These are phyloP conservation scores for Bombus superbus DNA, from an alignment of 1,140 invertebrate species.

Conservation along the genomic window DNA sequence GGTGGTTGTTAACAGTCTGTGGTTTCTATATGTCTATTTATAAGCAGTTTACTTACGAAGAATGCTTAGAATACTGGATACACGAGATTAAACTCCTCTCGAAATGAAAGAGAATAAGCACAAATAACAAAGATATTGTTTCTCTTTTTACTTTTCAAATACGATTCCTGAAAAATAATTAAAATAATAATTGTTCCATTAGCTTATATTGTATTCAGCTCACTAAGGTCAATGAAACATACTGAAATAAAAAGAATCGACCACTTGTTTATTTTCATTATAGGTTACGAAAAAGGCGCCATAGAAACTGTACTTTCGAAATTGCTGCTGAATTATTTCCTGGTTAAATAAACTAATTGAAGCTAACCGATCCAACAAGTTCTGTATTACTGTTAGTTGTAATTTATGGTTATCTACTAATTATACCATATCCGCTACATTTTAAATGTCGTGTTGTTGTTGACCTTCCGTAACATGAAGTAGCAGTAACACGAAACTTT, in stretches of 20 bases:
- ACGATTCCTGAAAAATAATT: neutral
- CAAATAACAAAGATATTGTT: neutral
- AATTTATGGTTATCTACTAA: neutral
- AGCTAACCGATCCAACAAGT: neutral
- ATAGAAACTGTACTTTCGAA: conserved; percentile 22
- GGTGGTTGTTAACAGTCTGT: neutral
- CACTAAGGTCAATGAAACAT: neutral
- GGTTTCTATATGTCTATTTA: neutral
- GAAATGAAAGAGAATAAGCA: neutral
- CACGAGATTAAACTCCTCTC: too few species aligned
- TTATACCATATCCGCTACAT: neutral
- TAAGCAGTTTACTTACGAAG: neutral
- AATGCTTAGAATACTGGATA: neutral
- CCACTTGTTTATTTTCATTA: neutral
- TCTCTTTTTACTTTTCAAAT: neutral
- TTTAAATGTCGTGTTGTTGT: neutral
- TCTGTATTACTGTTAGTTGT: neutral
- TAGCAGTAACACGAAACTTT: neutral
- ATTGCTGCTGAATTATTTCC: conserved; percentile 14
- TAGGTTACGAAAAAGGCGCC: neutral
- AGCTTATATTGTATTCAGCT: neutral
- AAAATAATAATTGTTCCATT: neutral
- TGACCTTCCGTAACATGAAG: neutral
- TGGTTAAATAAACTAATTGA: neutral
- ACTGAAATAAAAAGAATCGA: neutral